Evolutionary conservation across 2,797 vertebrate species (phyloP), one percentile per base, ranked within the genome.

Genomic region (Acanthurus leucopareius): DNA sequence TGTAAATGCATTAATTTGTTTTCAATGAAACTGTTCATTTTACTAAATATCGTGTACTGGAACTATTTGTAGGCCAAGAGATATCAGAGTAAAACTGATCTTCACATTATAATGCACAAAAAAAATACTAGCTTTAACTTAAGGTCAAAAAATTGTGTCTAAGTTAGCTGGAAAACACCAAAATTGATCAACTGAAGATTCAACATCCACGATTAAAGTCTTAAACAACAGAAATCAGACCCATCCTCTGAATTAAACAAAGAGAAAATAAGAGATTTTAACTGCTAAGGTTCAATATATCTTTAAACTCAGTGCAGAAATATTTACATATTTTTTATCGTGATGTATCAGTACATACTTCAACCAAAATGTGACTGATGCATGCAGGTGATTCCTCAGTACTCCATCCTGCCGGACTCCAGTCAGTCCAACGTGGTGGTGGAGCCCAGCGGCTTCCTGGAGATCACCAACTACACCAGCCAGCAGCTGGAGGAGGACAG

Each of bases 401-500:
- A 96, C 92, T 96, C 98, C 85, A 99, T 99, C 91, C 95, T 98
- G 92, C 98, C 97, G 52, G 98, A 99, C 94, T 97, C 98, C 89
- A 97, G 97, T 91, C 96, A 96, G 80, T 98, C 98, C 90, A 99
- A 98, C 1, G 98, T 99, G 88, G 97, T 99, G 40, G 98, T 99
- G 89, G 98, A 99, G 93, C 98, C 98, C 92, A 99, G 98, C 0
- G 98, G 98, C 75, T 98, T 99, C 74, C 95, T 99, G 90, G 97
- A 99, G 88, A 97, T 99, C 88, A 98, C 96, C 79, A 97, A 99
- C 94, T 99, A 97, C 93, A 99, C 98, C 92, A 99, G 98, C 91
- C 98, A 99, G 91, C 96, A 97, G 75, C 95, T 99, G 60, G 98
- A 99, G 0, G 97, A 99, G 17, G 98, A 99, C 87, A 96, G 97